Base-by-base conservation (phyloP, 1,140 invertebrate species). In the Drosophila pandora region DNA sequence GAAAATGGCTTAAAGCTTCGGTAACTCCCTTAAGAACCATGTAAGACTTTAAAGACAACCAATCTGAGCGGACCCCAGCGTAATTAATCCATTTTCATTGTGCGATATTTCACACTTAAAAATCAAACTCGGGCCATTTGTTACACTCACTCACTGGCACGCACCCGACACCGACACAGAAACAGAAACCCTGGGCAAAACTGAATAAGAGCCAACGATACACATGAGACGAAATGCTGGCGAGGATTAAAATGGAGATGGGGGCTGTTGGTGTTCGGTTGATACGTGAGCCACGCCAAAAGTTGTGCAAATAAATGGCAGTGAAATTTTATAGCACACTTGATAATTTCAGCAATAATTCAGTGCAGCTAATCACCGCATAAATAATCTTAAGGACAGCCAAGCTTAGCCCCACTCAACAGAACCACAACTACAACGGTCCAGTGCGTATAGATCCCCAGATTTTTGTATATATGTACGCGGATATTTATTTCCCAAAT, bases 281-380 rank as follows among this genome's bases (percentile, higher is more conserved):
- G 43, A 41, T 78, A 77, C 78, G 78, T 61, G 61, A 80, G 65
- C 52, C 61, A 37, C 77, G 78, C 78, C 59, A 65, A 81, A 81
- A 81, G 73, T 81, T 68, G 70, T 62, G 75, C 79, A 83, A 83
- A 84, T 84, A 84, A 79, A 84, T 76, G 74, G 72, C 80, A 76
- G 47, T 73, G 72, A 79, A 84, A 84, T 84, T 89, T 88, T 88
- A 89, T 89, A 89, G 76, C 84, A 83, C 83, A 78, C 84, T 89
- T 88, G 79, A 89, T 88, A 89, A 83, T 89, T 83, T 89, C 45
- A 56, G 84, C 84, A 90, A 90, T 90, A 90, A 90, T 72, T 89
- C 84, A 89, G 67, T 39, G 48, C 48, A 65, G 67, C 80, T 90
- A 89, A 90, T 90, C 85, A 81, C 85, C 85, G 87, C 84, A 90